Conservation (phyloP, 2,797 vertebrate genomes). For the Ctenochaetus hawaiiensis region DNA sequence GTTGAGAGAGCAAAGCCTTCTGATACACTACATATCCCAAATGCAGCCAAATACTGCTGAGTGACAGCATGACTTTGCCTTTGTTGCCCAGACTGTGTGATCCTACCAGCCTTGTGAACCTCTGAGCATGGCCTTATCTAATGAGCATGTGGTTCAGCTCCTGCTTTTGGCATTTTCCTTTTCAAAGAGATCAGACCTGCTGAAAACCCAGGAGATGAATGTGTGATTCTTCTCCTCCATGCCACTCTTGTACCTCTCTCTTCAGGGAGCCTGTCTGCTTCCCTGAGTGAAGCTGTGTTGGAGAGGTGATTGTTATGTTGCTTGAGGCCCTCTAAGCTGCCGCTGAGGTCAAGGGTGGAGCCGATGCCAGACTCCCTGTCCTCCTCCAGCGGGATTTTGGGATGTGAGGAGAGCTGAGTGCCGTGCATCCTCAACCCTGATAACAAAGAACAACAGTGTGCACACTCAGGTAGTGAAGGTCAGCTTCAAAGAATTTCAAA, state of each 20-base stretch:
- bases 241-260: constrained; percentile 81
- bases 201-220: constrained; percentile 15
- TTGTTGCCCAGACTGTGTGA: constrained; percentile 30
- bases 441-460: constrained; percentile 14
- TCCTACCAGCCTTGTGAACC: constrained; percentile 23
- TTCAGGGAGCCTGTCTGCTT: constrained; percentile 66
- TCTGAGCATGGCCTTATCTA: constrained; percentile 44
- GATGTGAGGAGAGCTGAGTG: constrained; percentile 73
- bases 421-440: constrained; percentile 74
- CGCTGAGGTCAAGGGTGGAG: constrained; percentile 82
- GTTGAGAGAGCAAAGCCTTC: constrained; percentile 43
- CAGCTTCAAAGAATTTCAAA: constrained; percentile 20
- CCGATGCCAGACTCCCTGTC: constrained; percentile 83
- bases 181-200: constrained; percentile 42
- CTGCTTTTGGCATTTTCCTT: constrained; percentile 34
- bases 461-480: neutral
- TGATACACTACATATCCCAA: constrained; percentile 33
- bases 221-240: constrained; percentile 25
- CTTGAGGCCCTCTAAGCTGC: constrained; percentile 79
- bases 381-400: constrained; percentile 76
- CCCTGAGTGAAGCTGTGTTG: constrained; percentile 59
- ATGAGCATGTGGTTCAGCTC: constrained; percentile 28
- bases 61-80: constrained; percentile 38
- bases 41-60: constrained; percentile 51
- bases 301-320: constrained; percentile 60